Evolutionary conservation across 2,113 vertebrate species (phyloP).

Genomic region (Zapus hudsonius): DNA sequence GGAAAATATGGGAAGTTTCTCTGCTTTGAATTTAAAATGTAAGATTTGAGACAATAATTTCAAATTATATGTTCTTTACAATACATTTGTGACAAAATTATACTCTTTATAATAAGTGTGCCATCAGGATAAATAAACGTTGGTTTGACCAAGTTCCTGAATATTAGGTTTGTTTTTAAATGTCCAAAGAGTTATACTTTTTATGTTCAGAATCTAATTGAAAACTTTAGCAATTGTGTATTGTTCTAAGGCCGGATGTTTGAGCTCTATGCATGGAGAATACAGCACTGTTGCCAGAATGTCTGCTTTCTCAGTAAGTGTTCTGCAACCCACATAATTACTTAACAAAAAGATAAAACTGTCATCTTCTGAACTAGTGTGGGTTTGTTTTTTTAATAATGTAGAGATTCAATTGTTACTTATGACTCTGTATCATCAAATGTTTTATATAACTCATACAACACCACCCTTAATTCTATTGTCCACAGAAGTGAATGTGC

Average conservation of each 20-base stretch:
- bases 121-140: neutral
- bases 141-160: neutral
- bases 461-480: constrained; percentile 1
- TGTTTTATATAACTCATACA: constrained; percentile 26
- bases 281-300: constrained; percentile 27
- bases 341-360: constrained; percentile 3
- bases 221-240: constrained; percentile 29
- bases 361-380: constrained; percentile 28
- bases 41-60: neutral
- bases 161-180: constrained; percentile 3
- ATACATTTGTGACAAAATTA: neutral
- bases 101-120: neutral
- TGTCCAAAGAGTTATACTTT: constrained; percentile 8
- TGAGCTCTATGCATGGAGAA: neutral
- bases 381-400: constrained; percentile 51
- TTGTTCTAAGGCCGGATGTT: constrained; percentile 58
- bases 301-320: constrained; percentile 46
- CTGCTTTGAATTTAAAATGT: constrained; percentile 12
- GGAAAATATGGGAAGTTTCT: neutral
- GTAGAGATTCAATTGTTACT: constrained; percentile 34
- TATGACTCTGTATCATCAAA: constrained; percentile 45
- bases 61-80: constrained; percentile 15
- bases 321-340: constrained; percentile 44
- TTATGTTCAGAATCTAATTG: constrained; percentile 27
- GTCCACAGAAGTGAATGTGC: neutral